Evolutionary conservation across 2,113 vertebrate species (phyloP), one percentile per base, ranked within the genome.

Genomic region (Lycocorax pyrrhopterus): DNA sequence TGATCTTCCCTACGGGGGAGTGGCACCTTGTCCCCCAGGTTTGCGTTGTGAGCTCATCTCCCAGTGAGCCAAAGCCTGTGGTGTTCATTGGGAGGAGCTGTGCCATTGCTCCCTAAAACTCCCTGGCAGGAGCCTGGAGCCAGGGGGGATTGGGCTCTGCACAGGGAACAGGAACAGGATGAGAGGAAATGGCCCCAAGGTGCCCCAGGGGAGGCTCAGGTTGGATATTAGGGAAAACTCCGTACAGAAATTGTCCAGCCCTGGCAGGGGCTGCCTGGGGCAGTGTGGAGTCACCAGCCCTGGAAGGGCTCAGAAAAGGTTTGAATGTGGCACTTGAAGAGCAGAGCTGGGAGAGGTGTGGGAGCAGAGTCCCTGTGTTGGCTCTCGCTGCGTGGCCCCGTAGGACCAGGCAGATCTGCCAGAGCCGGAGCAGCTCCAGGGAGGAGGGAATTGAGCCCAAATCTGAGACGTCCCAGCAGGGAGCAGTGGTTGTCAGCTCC

Each of bases 1-100:
- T 27, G 39, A 2, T 5, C 37, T 7, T 13, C 15, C 46, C 11
- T 6, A 0, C 0, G 3, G 49, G 16, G 13, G 4, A 13, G 3
- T 1, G 25, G 17, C 10, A 16, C 59, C 68, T 37, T 44, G 8
- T 39, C 10, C 32, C 32, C 30, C 0, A 0, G 0, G 6, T 16
- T 6, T 1, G 16, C 52, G 25, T 6, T 15, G 19, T 15, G 55
- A 19, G 35, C 22, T 55, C 16, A 7, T 15, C 26, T 35, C 32
- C 30, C 66, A 62, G 17, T 9, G 21, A 52, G 32, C 37, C 41
- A 13, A 60, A 39, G 23, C 14, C 22, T 0, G 20, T 10, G 37
- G 5, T 84, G 68, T 3, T 84, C 18, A 14, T 18, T 39, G 35
- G 35, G 30, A 55, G 33, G 18, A 16, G 41, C 7, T 56, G 33